These are phyloP conservation scores for Microdon myrmicae DNA, from an alignment of 2,888 invertebrate genomes.

Conservation along the genomic window DNA sequence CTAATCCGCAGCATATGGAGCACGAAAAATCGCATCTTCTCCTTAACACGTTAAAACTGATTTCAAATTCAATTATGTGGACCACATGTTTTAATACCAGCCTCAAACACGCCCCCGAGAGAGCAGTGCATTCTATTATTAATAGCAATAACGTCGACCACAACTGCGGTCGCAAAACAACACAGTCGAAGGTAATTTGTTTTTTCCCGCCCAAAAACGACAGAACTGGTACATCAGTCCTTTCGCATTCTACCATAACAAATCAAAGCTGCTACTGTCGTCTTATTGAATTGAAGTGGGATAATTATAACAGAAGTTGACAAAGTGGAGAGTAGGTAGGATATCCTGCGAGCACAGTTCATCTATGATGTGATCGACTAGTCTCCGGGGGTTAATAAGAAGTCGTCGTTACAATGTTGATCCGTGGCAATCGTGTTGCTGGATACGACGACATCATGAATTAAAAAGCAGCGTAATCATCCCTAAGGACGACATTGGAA, in stretches of 20 bases:
- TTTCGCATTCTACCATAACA: too few relatives aligned
- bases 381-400: constrained; percentile 31
- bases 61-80: constrained; percentile 41
- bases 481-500: constrained; percentile 33
- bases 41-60: constrained; percentile 10
- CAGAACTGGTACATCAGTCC: too few relatives aligned
- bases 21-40: constrained; percentile 12
- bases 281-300: constrained; percentile 36
- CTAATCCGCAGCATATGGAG: constrained; percentile 22
- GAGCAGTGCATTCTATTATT: constrained; percentile 19
- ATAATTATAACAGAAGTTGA: constrained; percentile 26
- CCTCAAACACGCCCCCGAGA: constrained; percentile 6
- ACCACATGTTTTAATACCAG: constrained; percentile 29
- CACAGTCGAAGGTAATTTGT: constrained; percentile 5
- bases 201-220: constrained; percentile 11
- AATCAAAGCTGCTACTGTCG: too few relatives aligned
- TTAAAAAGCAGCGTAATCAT: constrained; percentile 38
- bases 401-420: constrained; percentile 20
- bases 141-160: too few relatives aligned
- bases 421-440: constrained; percentile 8
- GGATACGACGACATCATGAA: constrained; percentile 27
- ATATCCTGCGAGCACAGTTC: too few relatives aligned
- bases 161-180: too few relatives aligned
- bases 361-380: not conserved
- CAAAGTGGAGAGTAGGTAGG: not conserved